A percentile compares a stretch with the other conserved stretches of the same genome.
phyloP scores from a whole-genome alignment of 2,888 invertebrate species.

The Erpobdella octoculata region DNA sequence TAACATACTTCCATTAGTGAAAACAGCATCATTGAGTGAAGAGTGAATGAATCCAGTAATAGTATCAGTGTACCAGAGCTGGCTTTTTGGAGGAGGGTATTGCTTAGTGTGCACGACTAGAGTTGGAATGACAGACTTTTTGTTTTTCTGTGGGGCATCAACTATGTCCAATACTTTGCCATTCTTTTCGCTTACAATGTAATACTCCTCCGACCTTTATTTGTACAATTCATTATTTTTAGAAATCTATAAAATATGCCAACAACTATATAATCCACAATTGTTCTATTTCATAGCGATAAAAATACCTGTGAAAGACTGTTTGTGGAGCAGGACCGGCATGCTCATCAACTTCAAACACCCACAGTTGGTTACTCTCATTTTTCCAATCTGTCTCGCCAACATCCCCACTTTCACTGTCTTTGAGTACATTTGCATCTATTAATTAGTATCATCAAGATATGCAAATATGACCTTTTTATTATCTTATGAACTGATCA shows the following conservation, averaged over 20 bases:
- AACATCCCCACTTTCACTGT: constrained; percentile 17
- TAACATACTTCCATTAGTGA: constrained; percentile 30
- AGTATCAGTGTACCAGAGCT: constrained; percentile 33
- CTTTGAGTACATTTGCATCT: constrained; percentile 22
- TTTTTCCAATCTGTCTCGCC: background rate
- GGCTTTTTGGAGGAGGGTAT: constrained; percentile 28
- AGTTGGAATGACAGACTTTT: constrained; percentile 25
- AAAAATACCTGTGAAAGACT: constrained; percentile 24
- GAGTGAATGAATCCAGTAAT: constrained; percentile 33
- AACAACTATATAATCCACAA: too few relatives aligned
- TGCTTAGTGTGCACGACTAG: constrained; percentile 14
- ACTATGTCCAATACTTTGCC: constrained; percentile 30
- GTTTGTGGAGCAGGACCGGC: constrained; percentile 26
- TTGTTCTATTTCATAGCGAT: too few relatives aligned
- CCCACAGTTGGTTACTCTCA: constrained; percentile 19
- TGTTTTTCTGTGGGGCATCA: constrained; percentile 22
- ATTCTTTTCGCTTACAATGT: constrained; percentile 30
- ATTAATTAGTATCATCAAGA: background rate
- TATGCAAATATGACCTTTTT: too few relatives aligned
- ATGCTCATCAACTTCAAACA: constrained; percentile 10
- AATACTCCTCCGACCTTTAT: constrained; percentile 21
- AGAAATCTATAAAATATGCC: too few relatives aligned
- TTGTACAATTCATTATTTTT: too few relatives aligned
- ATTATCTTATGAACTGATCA: too few relatives aligned
- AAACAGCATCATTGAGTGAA: constrained; percentile 31